phyloP scores from a whole-genome alignment of 2,888 invertebrate species.

The Phortica okadai region DNA sequence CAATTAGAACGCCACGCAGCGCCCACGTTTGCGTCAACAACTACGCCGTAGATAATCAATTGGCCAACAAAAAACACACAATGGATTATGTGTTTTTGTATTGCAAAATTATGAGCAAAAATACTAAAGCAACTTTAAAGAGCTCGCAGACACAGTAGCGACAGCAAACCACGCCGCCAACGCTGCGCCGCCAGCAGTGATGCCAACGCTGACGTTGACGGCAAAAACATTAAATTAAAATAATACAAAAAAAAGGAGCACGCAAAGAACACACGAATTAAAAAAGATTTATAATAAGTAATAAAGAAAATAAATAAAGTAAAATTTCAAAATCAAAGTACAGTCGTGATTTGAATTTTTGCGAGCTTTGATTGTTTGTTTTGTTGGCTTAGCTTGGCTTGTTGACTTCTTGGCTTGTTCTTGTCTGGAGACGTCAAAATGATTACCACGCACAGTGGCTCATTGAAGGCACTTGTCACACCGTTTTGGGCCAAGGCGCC shows the following conservation, averaged over 20 bases:
- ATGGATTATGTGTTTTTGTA: background rate
- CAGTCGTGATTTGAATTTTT: slow-evolving; percentile 27
- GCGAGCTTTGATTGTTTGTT: background rate
- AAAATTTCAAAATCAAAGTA: slow-evolving; percentile 21
- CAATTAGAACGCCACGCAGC: background rate
- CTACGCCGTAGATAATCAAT: background rate
- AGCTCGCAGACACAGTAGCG: slow-evolving; percentile 25
- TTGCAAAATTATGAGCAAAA: slow-evolving; percentile 15
- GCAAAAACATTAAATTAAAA: slow-evolving; percentile 10
- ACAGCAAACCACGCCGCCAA: slow-evolving; percentile 2
- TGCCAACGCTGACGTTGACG: background rate
- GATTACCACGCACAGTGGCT: slow-evolving; percentile 22
- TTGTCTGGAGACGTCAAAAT: too few relatives aligned
- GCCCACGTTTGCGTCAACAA: background rate
- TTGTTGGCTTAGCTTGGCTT: background rate
- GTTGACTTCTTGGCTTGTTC: background rate
- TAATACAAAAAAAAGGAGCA: slow-evolving; percentile 11
- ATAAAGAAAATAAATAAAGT: background rate
- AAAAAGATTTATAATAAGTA: background rate
- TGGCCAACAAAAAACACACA: background rate
- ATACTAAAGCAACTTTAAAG: slow-evolving; percentile 22
- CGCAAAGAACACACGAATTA: background rate
- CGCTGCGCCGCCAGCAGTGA: background rate
- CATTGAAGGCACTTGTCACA: slow-evolving; percentile 23
- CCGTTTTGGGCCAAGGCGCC: background rate